Evolutionary conservation across 1,140 invertebrate species (phyloP).

Genomic region (Aphelinus atriplicis): DNA sequence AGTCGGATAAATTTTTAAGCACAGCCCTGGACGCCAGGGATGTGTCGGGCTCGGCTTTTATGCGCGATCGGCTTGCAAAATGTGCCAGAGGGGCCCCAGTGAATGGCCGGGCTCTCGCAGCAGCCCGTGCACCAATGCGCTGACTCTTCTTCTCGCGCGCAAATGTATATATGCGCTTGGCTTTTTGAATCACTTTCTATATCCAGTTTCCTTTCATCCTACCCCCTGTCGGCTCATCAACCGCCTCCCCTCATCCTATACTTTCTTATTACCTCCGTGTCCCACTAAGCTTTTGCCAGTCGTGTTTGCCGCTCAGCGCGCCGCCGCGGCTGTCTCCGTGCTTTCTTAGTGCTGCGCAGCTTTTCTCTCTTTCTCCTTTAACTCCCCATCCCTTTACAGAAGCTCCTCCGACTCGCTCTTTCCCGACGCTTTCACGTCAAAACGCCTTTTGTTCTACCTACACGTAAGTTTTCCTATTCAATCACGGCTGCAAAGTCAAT

Average conservation of each 20-base stretch:
- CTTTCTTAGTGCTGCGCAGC: neutral
- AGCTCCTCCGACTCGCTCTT: neutral
- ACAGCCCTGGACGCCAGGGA: constrained; percentile 37
- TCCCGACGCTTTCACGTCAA: neutral
- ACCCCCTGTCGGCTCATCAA: neutral
- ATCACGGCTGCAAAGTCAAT: neutral
- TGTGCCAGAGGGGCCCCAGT: constrained; percentile 1
- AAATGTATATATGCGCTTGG: too few species aligned
- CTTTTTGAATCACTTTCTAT: neutral
- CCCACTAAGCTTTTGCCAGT: constrained; percentile 32
- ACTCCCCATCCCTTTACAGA: neutral
- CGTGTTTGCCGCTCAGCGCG: neutral
- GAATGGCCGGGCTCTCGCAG: neutral
- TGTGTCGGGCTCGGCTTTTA: constrained; percentile 41
- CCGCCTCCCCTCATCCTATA: neutral
- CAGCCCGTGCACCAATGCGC: too few species aligned
- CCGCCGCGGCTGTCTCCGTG: neutral
- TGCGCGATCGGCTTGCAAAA: constrained; percentile 17
- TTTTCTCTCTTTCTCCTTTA: neutral
- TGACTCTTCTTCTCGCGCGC: too few species aligned
- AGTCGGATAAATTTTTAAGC: constrained; percentile 52
- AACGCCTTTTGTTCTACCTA: neutral
- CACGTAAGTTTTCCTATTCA: neutral
- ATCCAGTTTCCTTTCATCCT: neutral
- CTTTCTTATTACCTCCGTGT: constrained; percentile 35